Conservation (phyloP, 2,113 vertebrate species). For the Hippocampus comes region DNA sequence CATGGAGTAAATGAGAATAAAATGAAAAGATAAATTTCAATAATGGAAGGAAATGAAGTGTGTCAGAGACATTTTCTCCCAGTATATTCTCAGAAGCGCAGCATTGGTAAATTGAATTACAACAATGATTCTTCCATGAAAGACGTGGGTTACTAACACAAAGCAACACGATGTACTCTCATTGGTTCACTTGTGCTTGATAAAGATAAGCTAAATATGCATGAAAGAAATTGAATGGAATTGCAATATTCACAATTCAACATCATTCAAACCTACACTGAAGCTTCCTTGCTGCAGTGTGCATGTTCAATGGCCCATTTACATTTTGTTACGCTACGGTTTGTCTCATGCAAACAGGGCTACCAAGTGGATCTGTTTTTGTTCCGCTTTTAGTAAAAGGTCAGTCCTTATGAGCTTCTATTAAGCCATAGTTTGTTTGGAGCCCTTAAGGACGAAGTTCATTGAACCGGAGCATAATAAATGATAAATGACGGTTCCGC, state of each 20-base stretch:
- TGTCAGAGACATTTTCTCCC: conserved; percentile 60
- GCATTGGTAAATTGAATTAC: conserved; percentile 59
- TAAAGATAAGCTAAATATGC: not conserved
- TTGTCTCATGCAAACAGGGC: conserved; percentile 48
- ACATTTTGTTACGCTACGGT: conserved; percentile 31
- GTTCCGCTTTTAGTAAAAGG: conserved; percentile 58
- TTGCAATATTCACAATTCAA: conserved; percentile 6
- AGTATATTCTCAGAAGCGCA: conserved; percentile 47
- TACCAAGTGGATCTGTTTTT: conserved; percentile 30
- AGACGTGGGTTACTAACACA: conserved; percentile 11
- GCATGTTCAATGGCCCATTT: conserved; percentile 10
- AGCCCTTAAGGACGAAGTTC: conserved; percentile 61
- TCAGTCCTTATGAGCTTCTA: conserved; percentile 55
- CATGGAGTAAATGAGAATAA: conserved; percentile 68
- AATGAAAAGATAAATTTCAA: conserved; percentile 69
- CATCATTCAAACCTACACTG: conserved; percentile 7
- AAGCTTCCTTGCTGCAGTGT: not conserved
- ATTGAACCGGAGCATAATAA: conserved; percentile 57
- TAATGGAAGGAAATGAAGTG: conserved; percentile 71
- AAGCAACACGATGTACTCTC: conserved; percentile 10
- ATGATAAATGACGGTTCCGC: conserved; percentile 63
- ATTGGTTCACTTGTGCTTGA: conserved; percentile 17
- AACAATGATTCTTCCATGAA: conserved; percentile 32
- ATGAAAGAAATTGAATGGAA: not conserved
- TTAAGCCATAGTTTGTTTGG: conserved; percentile 65